Base-by-base conservation (phyloP, 2,113 vertebrate genomes). In the Gulo gulo region DNA sequence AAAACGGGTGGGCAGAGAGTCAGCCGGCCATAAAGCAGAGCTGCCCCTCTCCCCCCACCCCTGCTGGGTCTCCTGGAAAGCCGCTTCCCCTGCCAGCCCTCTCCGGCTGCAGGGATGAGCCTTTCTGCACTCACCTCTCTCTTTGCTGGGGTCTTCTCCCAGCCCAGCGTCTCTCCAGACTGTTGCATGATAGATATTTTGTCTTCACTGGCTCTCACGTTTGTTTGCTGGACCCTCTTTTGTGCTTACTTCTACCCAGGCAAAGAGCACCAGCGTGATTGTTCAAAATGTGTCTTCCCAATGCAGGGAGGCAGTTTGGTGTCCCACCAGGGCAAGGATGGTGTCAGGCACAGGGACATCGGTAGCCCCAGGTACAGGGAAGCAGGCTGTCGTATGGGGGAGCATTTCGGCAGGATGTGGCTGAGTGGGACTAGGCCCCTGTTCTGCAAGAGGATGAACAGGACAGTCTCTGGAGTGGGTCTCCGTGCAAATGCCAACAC, bases 301-400 rank as follows among this genome's bases (percentile, higher is more conserved):
- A 11, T 13, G 12, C 57, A 67, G 16, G 39, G 81, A 76, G 63
- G 18, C 12, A 24, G 42, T 36, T 52, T 71, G 0, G 0, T 34
- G 10, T 13, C 92, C 39, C 5, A 1, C 8, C 1, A 1, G 12
- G 45, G 31, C 31, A 59, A 52, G 18, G 13, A 0, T 7, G 20
- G 21, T 24, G 20, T 67, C 42, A 65, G 67, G 15, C 18, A 1
- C 12, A 10, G 0, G 80, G 83, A 26, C 14, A 4, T 42, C 2
- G 0, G 73, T 65, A 36, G 36, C 36, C 39, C 76, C 16, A 24
- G 23, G 47, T 57, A 16, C 26, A 20, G 0, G 34, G 84, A 88
- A 36, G 80, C 23, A 8, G 50, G 42, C 31, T 50, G 26, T 7
- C 14, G 23, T 34, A 12, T 0, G n/a, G 2, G 14, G 84, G 63